Conservation (phyloP, 1,140 invertebrate species). For the Brachionus manjavacas region DNA sequence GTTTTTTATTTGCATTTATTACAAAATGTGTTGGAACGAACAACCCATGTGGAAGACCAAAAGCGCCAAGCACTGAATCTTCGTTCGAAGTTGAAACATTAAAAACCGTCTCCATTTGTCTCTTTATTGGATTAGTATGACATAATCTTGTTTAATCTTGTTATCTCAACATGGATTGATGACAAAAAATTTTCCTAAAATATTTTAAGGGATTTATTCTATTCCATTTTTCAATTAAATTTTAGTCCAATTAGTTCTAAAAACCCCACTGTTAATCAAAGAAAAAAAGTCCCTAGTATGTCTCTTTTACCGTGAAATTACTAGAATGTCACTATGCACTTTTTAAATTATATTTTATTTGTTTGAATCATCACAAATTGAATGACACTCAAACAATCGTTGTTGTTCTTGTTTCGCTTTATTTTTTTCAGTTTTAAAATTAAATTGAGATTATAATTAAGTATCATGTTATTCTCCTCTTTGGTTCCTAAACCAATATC, state of each 20-base stretch:
- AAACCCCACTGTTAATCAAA: neutral
- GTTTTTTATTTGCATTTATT: conserved; percentile 38
- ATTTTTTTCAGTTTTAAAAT: too few relatives aligned
- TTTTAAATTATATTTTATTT: too few relatives aligned
- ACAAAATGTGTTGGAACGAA: neutral
- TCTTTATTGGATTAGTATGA: neutral
- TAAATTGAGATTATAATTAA: too few relatives aligned
- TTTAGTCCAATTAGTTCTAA: neutral
- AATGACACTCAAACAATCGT: too few relatives aligned
- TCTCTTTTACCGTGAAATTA: too few relatives aligned
- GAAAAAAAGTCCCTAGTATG: neutral
- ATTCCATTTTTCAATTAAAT: neutral
- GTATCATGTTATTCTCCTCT: too few relatives aligned
- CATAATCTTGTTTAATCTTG: neutral
- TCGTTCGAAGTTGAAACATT: neutral
- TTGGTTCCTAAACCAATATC: too few relatives aligned
- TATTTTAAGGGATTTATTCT: neutral
- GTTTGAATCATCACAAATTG: too few relatives aligned
- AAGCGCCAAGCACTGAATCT: neutral
- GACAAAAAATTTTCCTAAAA: neutral
- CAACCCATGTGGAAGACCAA: neutral
- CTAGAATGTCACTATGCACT: too few relatives aligned
- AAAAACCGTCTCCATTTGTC: neutral
- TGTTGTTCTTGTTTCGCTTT: too few relatives aligned
- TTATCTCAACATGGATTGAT: neutral